phyloP scores from a whole-genome alignment of 2,888 invertebrate species.

The Tipula vernalis region DNA sequence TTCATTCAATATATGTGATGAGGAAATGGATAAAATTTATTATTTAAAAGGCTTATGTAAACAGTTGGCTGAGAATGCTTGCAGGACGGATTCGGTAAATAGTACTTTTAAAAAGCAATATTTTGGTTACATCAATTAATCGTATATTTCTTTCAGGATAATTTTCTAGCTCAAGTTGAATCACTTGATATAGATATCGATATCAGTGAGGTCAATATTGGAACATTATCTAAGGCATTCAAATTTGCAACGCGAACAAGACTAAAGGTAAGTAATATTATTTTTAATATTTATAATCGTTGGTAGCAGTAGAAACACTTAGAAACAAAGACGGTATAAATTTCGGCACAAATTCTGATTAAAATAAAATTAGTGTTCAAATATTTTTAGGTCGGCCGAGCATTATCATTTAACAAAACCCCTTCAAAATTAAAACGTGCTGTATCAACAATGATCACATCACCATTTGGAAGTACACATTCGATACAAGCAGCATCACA shows the following conservation, averaged over 20 bases:
- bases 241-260: conserved; percentile 75
- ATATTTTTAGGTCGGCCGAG: conserved; percentile 60
- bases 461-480: conserved; percentile 75
- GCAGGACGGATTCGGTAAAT: conserved; percentile 82
- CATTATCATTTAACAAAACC: conserved; percentile 91
- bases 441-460: conserved; percentile 87
- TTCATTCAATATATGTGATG: conserved; percentile 75
- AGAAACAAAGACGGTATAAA: neutral
- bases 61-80: conserved; percentile 85
- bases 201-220: conserved; percentile 73
- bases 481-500: conserved; percentile 73
- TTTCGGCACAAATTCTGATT: neutral
- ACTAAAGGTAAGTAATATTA: conserved; percentile 45
- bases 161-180: conserved; percentile 29
- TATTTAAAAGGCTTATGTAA: conserved; percentile 76
- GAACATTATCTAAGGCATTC: conserved; percentile 82
- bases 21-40: conserved; percentile 65
- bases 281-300: neutral
- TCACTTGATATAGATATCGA: conserved; percentile 72
- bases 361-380: neutral
- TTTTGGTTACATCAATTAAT: neutral
- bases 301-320: neutral
- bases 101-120: conserved; percentile 12
- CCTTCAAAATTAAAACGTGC: conserved; percentile 88
- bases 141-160: conserved; percentile 24